Base-by-base conservation (phyloP, 2,888 invertebrate genomes). In the Diarsia brunnea region DNA sequence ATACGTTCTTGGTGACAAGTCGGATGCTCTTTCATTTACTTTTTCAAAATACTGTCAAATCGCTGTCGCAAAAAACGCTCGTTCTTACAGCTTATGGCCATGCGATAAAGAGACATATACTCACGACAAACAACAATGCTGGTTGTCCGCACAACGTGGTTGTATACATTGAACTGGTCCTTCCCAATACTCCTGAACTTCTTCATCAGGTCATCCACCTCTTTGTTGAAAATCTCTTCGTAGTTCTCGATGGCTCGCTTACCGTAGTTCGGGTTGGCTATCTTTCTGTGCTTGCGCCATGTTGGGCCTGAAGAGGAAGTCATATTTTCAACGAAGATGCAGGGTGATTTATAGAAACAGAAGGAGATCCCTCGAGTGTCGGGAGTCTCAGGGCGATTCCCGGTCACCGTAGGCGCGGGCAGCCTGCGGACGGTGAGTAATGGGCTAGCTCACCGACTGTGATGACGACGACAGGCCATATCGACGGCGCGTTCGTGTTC, bases 221-320 rank as follows among this genome's bases (percentile, higher is more conserved):
- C 95, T 19, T 81, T 78, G 61, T 95, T 94, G 80, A 95, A 93
- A 0, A 91, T 83, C 1, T 82, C 80, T 3, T 75, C 86, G 84
- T 95, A 95, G 69, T 90, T 91, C 49, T 93, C 92, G 16, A 94
- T 90, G 5, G 93, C 93, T 38, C 91, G 90, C 74, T 92, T 94
- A 0, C 94, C 92, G 64, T 94, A 95, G 82, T 95, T 95, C 0
- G 95, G 95, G 3, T 79, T 91, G 0, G 94, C 95, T 76, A 95
- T 89, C 85, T 95, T 95, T n/a, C 96, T 92, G 64, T 95, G 95
- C 60, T 91, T 93, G 0, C 94, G 89, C 96, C 96, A 96, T 27
- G 76, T 73, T 51, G 90, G 88, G 8, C 95, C 95, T 95, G 78
- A 10, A 73, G 21, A 19, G 27, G 3, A 16, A 10, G 10, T 0